These are phyloP conservation scores for Cantharis lateralis DNA, from an alignment of 2,888 invertebrate species.

Conservation along the genomic window DNA sequence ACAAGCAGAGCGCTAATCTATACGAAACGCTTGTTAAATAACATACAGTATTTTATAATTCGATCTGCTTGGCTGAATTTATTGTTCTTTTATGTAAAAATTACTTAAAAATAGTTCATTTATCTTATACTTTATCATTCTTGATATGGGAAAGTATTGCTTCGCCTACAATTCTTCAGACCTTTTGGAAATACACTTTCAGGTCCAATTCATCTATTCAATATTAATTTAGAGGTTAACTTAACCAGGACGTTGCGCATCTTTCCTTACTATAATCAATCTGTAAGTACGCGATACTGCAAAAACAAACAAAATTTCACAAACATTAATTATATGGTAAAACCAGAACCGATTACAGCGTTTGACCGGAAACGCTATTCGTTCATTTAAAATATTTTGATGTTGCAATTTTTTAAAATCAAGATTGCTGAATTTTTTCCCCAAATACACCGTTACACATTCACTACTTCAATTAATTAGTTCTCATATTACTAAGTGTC, in stretches of 20 bases:
- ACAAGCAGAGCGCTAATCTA: neutral
- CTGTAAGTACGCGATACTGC: neutral
- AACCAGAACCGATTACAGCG: neutral
- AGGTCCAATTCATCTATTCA: neutral
- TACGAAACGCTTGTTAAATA: neutral
- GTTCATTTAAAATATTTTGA: neutral
- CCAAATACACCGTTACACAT: neutral
- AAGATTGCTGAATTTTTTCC: neutral
- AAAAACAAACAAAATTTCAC: neutral
- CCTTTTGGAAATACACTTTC: neutral
- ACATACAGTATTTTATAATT: neutral
- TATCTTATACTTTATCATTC: neutral
- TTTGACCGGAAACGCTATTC: neutral
- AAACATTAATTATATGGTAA: neutral
- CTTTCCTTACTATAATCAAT: neutral
- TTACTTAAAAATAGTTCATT: neutral
- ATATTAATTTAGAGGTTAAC: neutral
- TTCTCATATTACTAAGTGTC: no score
- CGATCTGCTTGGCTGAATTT: neutral
- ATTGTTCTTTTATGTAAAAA: neutral
- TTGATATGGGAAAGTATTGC: neutral
- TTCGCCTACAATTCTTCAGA: neutral
- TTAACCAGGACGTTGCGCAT: neutral
- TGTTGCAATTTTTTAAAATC: neutral
- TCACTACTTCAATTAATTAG: no score